phyloP scores from a whole-genome alignment of 2,888 invertebrate species.

The Amphipoea oculea region DNA sequence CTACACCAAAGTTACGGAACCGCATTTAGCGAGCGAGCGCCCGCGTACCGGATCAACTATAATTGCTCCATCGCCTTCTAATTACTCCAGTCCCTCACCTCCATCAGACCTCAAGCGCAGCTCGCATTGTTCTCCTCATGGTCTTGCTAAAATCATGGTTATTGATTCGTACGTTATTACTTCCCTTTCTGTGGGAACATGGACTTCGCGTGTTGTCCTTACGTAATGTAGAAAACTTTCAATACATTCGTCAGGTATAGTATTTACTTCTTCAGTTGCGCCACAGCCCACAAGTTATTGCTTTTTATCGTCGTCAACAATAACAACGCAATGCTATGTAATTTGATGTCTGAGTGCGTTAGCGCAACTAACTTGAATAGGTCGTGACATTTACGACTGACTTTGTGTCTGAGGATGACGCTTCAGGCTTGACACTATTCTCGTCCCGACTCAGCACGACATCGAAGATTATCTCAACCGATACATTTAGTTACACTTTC shows the following conservation, averaged over 20 bases:
- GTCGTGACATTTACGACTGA: constrained; percentile 55
- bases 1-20: constrained; percentile 65
- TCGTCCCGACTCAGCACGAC: constrained; percentile 60
- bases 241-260: constrained; percentile 54
- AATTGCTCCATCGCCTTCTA: constrained; percentile 79
- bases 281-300: constrained; percentile 42
- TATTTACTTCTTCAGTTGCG: constrained; percentile 54
- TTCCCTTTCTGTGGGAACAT: constrained; percentile 69
- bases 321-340: constrained; percentile 53
- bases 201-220: constrained; percentile 63
- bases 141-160: constrained; percentile 68
- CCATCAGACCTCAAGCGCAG: constrained; percentile 72
- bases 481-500: constrained; percentile 79
- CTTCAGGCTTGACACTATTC: constrained; percentile 46
- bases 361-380: constrained; percentile 42
- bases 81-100: constrained; percentile 74
- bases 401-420: constrained; percentile 46
- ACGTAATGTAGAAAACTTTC: constrained; percentile 60
- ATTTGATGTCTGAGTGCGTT: constrained; percentile 46
- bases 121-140: constrained; percentile 72
- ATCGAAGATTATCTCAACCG: constrained; percentile 59
- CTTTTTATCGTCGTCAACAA: constrained; percentile 55
- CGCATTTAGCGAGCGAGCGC: constrained; percentile 66
- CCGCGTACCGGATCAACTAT: constrained; percentile 69
- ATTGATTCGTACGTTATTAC: constrained; percentile 58